A percentile compares a stretch with the other conserved stretches of the same genome.
Evolutionary conservation across 2,888 invertebrate species (phyloP).

Genomic region (Cremastobaeus sp.): DNA sequence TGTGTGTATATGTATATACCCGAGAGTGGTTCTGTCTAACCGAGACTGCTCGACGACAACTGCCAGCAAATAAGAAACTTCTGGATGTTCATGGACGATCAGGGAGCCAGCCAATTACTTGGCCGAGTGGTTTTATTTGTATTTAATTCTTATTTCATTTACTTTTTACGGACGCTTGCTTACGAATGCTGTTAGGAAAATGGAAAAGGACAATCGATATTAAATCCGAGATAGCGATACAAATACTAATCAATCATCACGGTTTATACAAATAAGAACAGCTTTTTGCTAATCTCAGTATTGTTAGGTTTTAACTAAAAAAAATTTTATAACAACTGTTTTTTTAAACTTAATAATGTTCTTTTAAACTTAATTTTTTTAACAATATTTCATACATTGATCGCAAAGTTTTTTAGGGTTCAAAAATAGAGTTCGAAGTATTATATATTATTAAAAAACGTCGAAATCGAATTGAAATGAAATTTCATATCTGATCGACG

Average conservation of each 20-base stretch:
- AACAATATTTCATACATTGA: too few relatives aligned
- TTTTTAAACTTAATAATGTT: too few relatives aligned
- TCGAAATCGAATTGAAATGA: slow-evolving; percentile 54
- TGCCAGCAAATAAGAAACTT: slow-evolving; percentile 42
- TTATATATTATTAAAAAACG: slow-evolving; percentile 45
- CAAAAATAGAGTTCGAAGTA: too few relatives aligned
- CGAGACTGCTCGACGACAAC: slow-evolving; percentile 40
- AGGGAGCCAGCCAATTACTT: slow-evolving; percentile 75
- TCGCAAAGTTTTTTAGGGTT: too few relatives aligned
- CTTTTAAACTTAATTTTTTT: too few relatives aligned
- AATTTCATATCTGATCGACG: slow-evolving; percentile 60
- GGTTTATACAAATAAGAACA: slow-evolving; percentile 26
- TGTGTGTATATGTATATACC: slow-evolving; percentile 30
- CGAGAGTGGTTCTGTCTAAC: slow-evolving; percentile 15
- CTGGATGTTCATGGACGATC: slow-evolving; percentile 56
- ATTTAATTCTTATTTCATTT: slow-evolving; percentile 79
- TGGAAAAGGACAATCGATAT: slow-evolving; percentile 69
- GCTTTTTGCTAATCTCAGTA: too few relatives aligned
- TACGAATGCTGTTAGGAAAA: slow-evolving; percentile 71
- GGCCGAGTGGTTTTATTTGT: slow-evolving; percentile 78
- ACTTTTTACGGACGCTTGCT: slow-evolving; percentile 74
- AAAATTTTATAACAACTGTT: too few relatives aligned
- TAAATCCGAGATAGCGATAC: slow-evolving; percentile 63
- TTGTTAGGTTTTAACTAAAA: too few relatives aligned
- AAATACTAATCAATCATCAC: slow-evolving; percentile 43